These are phyloP conservation scores for Darevskia mixta DNA, from an alignment of 2,797 vertebrate genomes.

Conservation along the genomic window DNA sequence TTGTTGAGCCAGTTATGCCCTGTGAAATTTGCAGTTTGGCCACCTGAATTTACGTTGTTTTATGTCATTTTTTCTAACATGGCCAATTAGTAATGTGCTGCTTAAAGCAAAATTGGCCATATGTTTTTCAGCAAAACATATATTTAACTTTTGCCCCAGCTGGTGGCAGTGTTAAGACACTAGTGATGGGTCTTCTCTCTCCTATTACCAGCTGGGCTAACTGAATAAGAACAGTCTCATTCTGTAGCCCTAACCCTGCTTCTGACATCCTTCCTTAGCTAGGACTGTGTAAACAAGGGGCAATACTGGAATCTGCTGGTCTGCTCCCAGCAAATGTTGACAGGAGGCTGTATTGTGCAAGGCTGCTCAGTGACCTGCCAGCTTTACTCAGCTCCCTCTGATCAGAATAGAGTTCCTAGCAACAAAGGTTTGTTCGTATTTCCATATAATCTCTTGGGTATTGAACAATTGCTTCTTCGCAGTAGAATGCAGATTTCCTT, in stretches of 20 bases:
- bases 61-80: neutral
- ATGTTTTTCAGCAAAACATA: neutral
- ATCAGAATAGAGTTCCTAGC: no score
- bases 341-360: neutral
- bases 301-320: neutral
- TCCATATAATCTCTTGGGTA: no score
- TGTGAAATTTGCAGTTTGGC: no score
- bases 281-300: neutral
- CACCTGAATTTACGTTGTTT: no score
- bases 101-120: neutral
- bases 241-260: neutral
- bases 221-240: neutral
- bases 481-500: no score
- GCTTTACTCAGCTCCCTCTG: neutral
- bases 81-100: neutral
- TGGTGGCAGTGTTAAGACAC: no score
- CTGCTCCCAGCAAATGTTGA: neutral
- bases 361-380: neutral
- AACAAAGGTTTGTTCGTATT: no score
- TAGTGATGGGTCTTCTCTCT: no score
- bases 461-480: neutral
- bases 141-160: neutral
- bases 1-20: no score
- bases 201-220: no score
- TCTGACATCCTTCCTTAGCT: neutral